Percentiles rank a stretch among this genome's conserved stretches.
phyloP scores from a whole-genome alignment of 2,888 invertebrate genomes.

The Petrolisthes manimaculis region DNA sequence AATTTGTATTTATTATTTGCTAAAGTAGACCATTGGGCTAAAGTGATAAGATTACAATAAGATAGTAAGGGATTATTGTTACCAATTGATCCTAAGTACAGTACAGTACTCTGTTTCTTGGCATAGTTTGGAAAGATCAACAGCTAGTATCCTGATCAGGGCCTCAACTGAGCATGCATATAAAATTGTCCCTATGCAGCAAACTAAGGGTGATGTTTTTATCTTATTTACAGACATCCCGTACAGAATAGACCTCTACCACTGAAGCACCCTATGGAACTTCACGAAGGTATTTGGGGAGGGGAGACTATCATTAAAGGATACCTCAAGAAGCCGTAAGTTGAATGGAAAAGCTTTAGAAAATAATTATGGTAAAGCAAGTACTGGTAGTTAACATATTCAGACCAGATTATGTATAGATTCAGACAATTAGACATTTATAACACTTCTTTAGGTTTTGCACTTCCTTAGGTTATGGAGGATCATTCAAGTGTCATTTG shows the following conservation, averaged over 20 bases:
- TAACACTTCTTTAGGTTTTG: not conserved
- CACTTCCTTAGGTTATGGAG: not conserved
- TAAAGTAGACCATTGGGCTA: not conserved
- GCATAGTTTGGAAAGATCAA: not conserved
- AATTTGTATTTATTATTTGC: too few relatives aligned
- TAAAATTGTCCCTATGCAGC: not conserved
- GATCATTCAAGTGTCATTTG: not conserved
- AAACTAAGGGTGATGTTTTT: not conserved
- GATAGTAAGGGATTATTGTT: not conserved
- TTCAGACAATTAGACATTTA: too few relatives aligned
- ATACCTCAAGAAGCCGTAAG: slow-evolving; percentile 75
- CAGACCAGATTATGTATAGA: too few relatives aligned
- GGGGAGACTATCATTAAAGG: slow-evolving; percentile 95
- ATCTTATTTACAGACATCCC: slow-evolving; percentile 23
- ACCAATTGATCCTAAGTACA: not conserved
- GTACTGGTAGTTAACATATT: not conserved
- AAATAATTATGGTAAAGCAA: not conserved
- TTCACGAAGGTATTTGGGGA: slow-evolving; percentile 92
- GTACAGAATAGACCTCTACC: slow-evolving; percentile 84
- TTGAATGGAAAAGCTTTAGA: not conserved
- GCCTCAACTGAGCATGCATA: not conserved
- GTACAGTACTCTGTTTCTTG: not conserved
- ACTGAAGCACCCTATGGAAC: slow-evolving; percentile 82
- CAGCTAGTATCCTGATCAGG: not conserved
- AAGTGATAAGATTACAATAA: not conserved